Evolutionary conservation across 2,113 vertebrate genomes (phyloP), one percentile per base, ranked within the genome.

Genomic region (Illadopsis cleaveri): DNA sequence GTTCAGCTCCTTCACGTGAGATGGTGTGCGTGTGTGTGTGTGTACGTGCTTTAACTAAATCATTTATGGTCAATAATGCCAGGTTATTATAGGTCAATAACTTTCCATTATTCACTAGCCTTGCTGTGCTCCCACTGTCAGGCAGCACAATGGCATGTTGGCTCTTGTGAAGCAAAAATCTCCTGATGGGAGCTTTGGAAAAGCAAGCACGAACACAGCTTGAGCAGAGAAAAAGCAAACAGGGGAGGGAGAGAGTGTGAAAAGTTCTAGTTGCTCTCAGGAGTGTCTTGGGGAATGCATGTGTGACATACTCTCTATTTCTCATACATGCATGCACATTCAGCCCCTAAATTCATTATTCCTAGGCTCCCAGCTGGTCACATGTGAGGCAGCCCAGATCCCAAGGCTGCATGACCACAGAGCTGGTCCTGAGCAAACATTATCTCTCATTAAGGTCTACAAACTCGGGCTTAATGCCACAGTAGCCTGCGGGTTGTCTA

Each of bases 31-130:
- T 18, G 76, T 78, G 58, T 47, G 69, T 81, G 42, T n/a, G 73
- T 48, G 47, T 48, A 24, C 51, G 68, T 14, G 24, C 84, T 95
- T 93, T 96, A 97, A 96, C 95, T 95, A 93, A 97, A 97, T 97
- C 93, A 97, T 96, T 97, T 97, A 97, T 97, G 95, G 97, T 97
- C 96, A 97, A 97, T 97, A 97, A 97, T 96, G 86, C 95, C 91
- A 95, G 95, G 96, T 97, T 97, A 97, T 96, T 93, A 87, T 94
- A 97, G 96, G 96, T 96, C 96, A 97, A 97, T 97, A 97, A 96
- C 96, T 94, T 97, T 97, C 93, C 96, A 97, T 97, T 97, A 97
- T 97, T 97, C 95, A 97, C 95, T 89, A 95, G 92, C 80, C 79
- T 94, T 95, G 86, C 93, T 90, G 90, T 91, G 96, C 91, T 96